phyloP scores from a whole-genome alignment of 2,797 vertebrate species.

The Morelia viridis region DNA sequence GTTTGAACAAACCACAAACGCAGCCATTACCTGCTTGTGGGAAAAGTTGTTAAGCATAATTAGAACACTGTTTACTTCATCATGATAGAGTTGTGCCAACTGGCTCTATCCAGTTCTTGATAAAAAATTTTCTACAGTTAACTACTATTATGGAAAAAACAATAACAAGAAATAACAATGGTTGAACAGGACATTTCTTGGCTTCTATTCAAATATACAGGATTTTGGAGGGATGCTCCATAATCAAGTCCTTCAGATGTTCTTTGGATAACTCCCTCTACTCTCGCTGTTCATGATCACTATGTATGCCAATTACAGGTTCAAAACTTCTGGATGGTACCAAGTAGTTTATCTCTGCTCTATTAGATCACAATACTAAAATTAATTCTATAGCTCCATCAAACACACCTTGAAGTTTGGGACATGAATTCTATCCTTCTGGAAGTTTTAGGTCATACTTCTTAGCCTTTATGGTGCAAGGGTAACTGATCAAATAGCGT shows the following conservation, averaged over 20 bases:
- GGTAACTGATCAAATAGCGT: neutral
- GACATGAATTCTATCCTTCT: neutral
- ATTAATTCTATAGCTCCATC: neutral
- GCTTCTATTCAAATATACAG: neutral
- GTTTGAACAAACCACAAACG: neutral
- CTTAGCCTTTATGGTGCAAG: neutral
- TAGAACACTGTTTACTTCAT: neutral
- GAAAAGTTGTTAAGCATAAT: neutral
- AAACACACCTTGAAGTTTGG: conserved; percentile 17
- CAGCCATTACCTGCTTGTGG: neutral
- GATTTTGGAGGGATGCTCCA: neutral
- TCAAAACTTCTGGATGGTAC: neutral
- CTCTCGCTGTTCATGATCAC: neutral
- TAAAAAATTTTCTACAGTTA: neutral
- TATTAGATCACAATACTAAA: neutral
- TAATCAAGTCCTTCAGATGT: neutral
- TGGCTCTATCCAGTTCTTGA: neutral
- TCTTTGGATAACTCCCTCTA: neutral
- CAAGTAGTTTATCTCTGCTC: neutral
- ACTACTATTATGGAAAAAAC: neutral
- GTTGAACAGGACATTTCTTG: neutral
- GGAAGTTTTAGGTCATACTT: neutral
- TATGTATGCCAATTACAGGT: neutral
- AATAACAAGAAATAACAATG: neutral
- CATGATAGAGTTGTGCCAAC: neutral